Evolutionary conservation across 2,113 vertebrate species (phyloP).

Genomic region (Triplophysa siluroides): DNA sequence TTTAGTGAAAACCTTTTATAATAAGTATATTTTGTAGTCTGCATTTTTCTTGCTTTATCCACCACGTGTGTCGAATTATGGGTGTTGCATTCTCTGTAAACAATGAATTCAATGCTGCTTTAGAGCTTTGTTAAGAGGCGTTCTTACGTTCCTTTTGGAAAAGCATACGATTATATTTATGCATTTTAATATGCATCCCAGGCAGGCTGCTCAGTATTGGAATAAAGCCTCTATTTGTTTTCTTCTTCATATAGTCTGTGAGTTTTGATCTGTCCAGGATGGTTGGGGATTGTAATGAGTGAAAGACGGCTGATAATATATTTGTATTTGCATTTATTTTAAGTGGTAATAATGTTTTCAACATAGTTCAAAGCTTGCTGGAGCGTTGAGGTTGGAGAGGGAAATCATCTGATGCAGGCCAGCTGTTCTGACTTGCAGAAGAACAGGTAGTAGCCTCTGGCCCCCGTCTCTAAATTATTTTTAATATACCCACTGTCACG

Average conservation of each 20-base stretch:
- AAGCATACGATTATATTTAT: too few species aligned
- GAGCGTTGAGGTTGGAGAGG: slow-evolving; percentile 40
- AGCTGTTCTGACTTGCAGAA: slow-evolving; percentile 29
- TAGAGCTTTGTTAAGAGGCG: too few species aligned
- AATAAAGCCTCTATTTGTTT: slow-evolving; percentile 31
- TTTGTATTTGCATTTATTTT: slow-evolving; percentile 51
- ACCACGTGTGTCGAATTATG: not conserved
- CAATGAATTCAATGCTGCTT: too few species aligned
- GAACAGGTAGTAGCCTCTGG: not conserved
- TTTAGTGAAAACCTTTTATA: too few species aligned
- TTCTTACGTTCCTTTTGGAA: too few species aligned
- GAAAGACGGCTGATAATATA: slow-evolving; percentile 4
- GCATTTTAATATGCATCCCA: too few species aligned
- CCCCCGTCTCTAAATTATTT: not conserved
- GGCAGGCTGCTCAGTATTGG: not conserved
- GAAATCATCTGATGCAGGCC: slow-evolving; percentile 40
- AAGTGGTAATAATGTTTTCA: slow-evolving; percentile 59
- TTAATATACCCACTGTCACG: too few species aligned
- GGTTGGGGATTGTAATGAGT: not conserved
- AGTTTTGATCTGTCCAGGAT: slow-evolving; percentile 34
- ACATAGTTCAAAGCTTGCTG: slow-evolving; percentile 52
- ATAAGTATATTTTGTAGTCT: too few species aligned
- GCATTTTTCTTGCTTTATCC: too few species aligned
- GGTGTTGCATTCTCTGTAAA: not conserved
- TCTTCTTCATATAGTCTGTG: slow-evolving; percentile 45